Conservation (phyloP, 2,888 invertebrate genomes). For the Ferrisia virgata region DNA sequence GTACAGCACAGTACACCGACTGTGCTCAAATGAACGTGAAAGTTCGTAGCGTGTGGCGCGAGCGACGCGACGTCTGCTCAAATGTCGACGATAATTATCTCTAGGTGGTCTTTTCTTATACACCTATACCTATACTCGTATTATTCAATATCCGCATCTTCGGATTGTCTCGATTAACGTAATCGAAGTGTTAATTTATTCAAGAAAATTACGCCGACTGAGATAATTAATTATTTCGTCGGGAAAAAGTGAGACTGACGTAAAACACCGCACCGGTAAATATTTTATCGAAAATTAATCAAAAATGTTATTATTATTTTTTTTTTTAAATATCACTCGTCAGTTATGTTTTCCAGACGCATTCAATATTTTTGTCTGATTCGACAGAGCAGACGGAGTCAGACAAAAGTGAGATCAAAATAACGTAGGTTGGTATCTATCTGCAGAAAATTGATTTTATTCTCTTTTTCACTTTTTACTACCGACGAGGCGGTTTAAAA, state of each 20-base stretch:
- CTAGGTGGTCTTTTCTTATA: not conserved
- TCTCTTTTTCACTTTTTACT: too few species aligned
- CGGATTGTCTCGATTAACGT: not conserved
- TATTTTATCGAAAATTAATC: not conserved
- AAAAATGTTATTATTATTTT: not conserved
- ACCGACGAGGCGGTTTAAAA: too few species aligned
- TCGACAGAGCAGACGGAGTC: too few species aligned
- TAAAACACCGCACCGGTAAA: not conserved
- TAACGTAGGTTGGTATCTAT: too few species aligned
- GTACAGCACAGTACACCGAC: not conserved
- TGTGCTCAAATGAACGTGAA: conserved; percentile 13
- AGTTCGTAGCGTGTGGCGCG: conserved; percentile 12
- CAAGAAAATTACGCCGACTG: not conserved
- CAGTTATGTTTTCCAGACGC: too few species aligned
- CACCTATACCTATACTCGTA: not conserved
- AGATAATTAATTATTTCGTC: not conserved
- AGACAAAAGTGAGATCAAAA: too few species aligned
- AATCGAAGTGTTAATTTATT: conserved; percentile 19
- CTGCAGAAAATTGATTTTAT: too few species aligned
- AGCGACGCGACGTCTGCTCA: not conserved
- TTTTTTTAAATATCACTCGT: too few species aligned
- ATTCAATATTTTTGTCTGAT: too few species aligned
- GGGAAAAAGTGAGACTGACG: conserved; percentile 5
- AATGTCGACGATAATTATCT: conserved; percentile 11
- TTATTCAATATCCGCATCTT: conserved; percentile 22